Conservation (phyloP, 1,140 invertebrate genomes). For the Whitmania pigra region DNA sequence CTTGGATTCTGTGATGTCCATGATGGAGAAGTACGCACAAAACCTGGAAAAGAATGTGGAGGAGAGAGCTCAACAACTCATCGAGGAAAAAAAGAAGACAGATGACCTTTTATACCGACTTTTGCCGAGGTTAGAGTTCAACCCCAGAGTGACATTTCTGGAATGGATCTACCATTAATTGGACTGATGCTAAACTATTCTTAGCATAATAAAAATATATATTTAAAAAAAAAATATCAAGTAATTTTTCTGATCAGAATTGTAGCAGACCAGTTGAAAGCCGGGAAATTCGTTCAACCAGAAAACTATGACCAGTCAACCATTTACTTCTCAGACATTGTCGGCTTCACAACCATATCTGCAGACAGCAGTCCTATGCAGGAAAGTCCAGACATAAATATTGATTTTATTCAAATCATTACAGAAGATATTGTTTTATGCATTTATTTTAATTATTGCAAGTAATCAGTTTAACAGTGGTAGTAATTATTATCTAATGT, state of each 20-base stretch:
- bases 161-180: no score
- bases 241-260: neutral
- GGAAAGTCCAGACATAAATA: slow-evolving; percentile 27
- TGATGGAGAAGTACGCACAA: slow-evolving; percentile 81
- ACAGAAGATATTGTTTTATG: no score
- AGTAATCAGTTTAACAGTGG: no score
- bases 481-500: no score
- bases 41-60: slow-evolving; percentile 74
- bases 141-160: no score
- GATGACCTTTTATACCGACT: slow-evolving; percentile 74
- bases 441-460: no score
- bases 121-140: slow-evolving; percentile 59
- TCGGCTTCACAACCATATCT: slow-evolving; percentile 87
- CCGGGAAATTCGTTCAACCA: slow-evolving; percentile 69
- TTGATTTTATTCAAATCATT: no score
- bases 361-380: slow-evolving; percentile 48
- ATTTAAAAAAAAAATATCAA: neutral
- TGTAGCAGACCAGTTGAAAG: slow-evolving; percentile 75
- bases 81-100: slow-evolving; percentile 78
- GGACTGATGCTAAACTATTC: no score
- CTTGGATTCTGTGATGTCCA: slow-evolving; percentile 82
- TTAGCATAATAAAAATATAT: no score
- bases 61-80: slow-evolving; percentile 67
- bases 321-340: slow-evolving; percentile 86
- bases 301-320: slow-evolving; percentile 77